Base-by-base conservation (phyloP, 2,888 invertebrate genomes). In the Helobdella robusta region DNA sequence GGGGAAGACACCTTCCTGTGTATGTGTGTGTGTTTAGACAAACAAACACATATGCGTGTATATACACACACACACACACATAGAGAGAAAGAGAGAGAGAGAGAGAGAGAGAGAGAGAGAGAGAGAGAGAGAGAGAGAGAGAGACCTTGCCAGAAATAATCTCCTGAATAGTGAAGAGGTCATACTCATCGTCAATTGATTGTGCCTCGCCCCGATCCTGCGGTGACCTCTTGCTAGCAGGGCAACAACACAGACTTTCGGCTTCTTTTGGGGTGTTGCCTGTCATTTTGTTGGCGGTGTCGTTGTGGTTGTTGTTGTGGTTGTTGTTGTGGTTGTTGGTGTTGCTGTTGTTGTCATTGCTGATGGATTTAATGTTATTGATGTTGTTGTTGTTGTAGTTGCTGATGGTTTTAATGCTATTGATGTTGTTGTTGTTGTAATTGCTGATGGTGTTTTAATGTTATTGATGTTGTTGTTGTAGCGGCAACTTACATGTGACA, bases 61-160 rank as follows among this genome's bases (percentile, higher is more conserved):
- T 36, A 23, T 40, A 36, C 30, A 11, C 8, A 30, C 18, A 6
- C 23, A 25, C 23, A 2, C 8, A 20, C 20, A 18, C 30, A 4
- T n/a, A n/a, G n/a, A n/a, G n/a, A n/a, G n/a, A n/a, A n/a, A n/a
- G n/a, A n/a, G n/a, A n/a, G n/a, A n/a, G n/a, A 20, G 25, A 62
- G 3, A 3, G n/a, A 64, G 18, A 1, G 35, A 52, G 15, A 20
- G 25, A 56, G 3, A 15, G 30, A 62, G 25, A 50, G 11, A n/a
- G 3, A 20, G 1, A n/a, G 32, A 59, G 15, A 2, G n/a, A n/a
- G n/a, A n/a, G n/a, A n/a, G n/a, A n/a, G n/a, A n/a, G n/a, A n/a
- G n/a, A n/a, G n/a, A 77, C 81, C 75, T 90, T 89, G 76, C 97
- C 98, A 79, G 95, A 97, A 73, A 98, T 89, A 74, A 98, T 97